Evolutionary conservation across 2,797 vertebrate species (phyloP).

Genomic region (Xerus rutilus): DNA sequence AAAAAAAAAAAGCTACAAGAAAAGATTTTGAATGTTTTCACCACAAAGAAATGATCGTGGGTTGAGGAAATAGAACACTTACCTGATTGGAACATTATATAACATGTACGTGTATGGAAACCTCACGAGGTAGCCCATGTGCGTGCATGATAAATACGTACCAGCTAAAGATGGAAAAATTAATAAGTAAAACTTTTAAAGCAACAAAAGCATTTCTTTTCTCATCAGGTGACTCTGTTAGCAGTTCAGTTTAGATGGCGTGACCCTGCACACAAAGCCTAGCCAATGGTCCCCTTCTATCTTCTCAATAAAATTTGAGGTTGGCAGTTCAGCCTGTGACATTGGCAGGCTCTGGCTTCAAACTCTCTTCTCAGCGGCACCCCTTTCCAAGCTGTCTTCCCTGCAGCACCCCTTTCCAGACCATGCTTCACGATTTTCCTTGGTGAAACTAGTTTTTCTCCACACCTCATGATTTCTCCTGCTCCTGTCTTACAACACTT

Average conservation of each 20-base stretch:
- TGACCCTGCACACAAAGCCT: too few relatives aligned
- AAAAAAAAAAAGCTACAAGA: neutral
- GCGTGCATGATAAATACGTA: neutral
- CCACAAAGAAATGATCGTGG: neutral
- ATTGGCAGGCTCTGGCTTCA: neutral
- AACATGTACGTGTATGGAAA: neutral
- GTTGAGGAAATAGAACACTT: neutral
- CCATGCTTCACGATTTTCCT: fast-evolving
- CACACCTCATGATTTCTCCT: neutral
- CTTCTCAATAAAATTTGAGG: neutral
- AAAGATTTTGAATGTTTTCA: neutral
- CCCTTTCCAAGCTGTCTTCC: too few relatives aligned
- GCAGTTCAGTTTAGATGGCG: neutral
- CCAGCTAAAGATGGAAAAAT: neutral
- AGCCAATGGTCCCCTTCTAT: too few relatives aligned
- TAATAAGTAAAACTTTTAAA: neutral
- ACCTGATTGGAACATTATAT: neutral
- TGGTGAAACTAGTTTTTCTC: neutral
- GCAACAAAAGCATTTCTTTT: neutral
- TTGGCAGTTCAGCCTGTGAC: neutral
- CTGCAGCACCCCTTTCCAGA: too few relatives aligned
- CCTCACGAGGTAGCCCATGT: neutral
- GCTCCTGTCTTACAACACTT: neutral
- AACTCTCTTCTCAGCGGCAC: too few relatives aligned
- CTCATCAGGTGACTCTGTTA: neutral